phyloP scores from a whole-genome alignment of 2,888 invertebrate species.

The Artemia sinica region DNA sequence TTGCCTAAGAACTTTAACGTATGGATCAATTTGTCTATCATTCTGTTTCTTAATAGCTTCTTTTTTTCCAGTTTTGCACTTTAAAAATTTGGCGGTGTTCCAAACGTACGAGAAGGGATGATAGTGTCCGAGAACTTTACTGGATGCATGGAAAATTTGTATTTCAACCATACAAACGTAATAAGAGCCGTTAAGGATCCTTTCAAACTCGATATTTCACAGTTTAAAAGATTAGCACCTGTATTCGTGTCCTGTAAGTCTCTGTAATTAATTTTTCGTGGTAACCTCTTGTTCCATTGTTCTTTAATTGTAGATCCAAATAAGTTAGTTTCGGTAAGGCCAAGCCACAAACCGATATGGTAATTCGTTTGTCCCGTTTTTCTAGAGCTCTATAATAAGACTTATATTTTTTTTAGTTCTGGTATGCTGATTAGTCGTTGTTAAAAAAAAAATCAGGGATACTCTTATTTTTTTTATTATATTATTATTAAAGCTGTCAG shows the following conservation, averaged over 20 bases:
- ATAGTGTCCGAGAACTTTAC: constrained; percentile 79
- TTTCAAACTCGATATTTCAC: constrained; percentile 45
- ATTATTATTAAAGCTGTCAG: too few species aligned
- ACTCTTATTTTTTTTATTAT: too few species aligned
- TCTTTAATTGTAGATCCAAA: not conserved
- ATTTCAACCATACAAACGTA: constrained; percentile 73
- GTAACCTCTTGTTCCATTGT: not conserved
- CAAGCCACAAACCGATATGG: constrained; percentile 9
- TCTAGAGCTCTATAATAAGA: too few species aligned
- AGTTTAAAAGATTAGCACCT: constrained; percentile 46
- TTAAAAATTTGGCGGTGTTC: constrained; percentile 89
- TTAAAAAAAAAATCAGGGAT: too few species aligned
- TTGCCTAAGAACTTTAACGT: too few species aligned
- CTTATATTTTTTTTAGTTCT: too few species aligned
- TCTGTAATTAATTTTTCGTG: constrained; percentile 25
- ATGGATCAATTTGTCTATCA: too few species aligned
- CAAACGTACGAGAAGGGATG: constrained; percentile 72
- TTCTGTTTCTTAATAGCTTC: not conserved
- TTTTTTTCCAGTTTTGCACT: constrained; percentile 49
- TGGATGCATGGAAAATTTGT: constrained; percentile 86
- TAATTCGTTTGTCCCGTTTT: not conserved
- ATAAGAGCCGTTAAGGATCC: constrained; percentile 55
- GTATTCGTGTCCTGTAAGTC: constrained; percentile 59
- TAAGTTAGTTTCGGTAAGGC: not conserved
- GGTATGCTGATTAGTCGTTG: too few species aligned